Evolutionary conservation across 2,888 invertebrate genomes (phyloP).

Genomic region (Troglohyphantes excavatus): DNA sequence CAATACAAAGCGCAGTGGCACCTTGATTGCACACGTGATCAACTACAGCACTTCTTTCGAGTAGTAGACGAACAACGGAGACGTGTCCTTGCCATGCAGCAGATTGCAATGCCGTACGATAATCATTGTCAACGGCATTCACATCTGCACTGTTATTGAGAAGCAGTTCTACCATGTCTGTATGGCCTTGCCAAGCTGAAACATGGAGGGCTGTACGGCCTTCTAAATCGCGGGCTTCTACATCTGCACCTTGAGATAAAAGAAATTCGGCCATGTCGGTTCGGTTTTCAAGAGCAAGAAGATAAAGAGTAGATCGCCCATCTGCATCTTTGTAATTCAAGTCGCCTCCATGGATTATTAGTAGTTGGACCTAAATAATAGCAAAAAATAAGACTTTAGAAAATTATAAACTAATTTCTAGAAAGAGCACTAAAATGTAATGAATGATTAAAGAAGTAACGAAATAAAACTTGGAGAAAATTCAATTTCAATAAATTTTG

Average conservation of each 20-base stretch:
- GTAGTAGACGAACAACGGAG: slow-evolving; percentile 88
- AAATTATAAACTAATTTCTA: neutral
- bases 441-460: neutral
- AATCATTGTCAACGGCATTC: slow-evolving; percentile 93
- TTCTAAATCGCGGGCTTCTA: slow-evolving; percentile 94
- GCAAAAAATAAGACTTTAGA: neutral
- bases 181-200: slow-evolving; percentile 96
- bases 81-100: slow-evolving; percentile 98
- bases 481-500: too few species aligned
- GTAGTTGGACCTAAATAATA: slow-evolving; percentile 83
- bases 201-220: slow-evolving; percentile 95
- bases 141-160: slow-evolving; percentile 92
- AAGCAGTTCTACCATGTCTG: slow-evolving; percentile 93
- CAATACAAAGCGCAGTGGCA: slow-evolving; percentile 95
- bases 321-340: slow-evolving; percentile 95
- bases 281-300: slow-evolving; percentile 87
- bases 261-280: slow-evolving; percentile 80
- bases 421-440: neutral
- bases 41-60: slow-evolving; percentile 91
- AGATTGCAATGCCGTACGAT: slow-evolving; percentile 94
- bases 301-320: slow-evolving; percentile 94
- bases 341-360: slow-evolving; percentile 90
- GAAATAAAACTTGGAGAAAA: neutral
- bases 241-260: slow-evolving; percentile 86
- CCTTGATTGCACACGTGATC: slow-evolving; percentile 92